These are phyloP conservation scores for Nebria brevicollis DNA, from an alignment of 2,888 invertebrate genomes.

Conservation along the genomic window DNA sequence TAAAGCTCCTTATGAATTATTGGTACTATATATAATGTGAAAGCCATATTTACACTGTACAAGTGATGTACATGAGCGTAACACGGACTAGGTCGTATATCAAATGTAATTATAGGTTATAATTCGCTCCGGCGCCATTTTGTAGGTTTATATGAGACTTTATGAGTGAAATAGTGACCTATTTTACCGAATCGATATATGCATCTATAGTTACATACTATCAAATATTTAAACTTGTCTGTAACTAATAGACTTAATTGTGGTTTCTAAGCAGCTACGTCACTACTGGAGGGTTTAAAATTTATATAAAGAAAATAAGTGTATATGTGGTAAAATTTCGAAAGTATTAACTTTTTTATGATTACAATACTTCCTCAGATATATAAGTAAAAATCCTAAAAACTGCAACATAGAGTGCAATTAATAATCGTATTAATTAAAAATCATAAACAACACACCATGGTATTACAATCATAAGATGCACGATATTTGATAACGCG, in stretches of 20 bases:
- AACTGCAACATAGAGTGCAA: too few relatives aligned
- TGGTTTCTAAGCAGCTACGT: too few relatives aligned
- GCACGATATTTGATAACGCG: too few relatives aligned
- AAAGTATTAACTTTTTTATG: too few relatives aligned
- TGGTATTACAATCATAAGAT: too few relatives aligned
- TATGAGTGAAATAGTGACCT: slow-evolving; percentile 1
- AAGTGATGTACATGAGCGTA: not conserved
- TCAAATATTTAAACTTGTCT: not conserved
- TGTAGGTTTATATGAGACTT: not conserved
- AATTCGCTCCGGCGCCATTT: not conserved
- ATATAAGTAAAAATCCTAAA: too few relatives aligned
- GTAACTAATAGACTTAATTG: not conserved
- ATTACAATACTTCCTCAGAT: too few relatives aligned
- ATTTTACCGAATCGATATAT: not conserved
- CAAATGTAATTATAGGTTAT: slow-evolving; percentile 1
- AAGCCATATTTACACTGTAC: not conserved
- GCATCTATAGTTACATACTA: not conserved
- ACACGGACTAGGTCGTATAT: not conserved
- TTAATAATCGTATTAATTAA: too few relatives aligned
- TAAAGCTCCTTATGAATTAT: not conserved
- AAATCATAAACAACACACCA: too few relatives aligned
- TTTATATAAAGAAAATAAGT: too few relatives aligned
- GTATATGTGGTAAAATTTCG: too few relatives aligned
- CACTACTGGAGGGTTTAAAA: too few relatives aligned
- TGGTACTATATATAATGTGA: not conserved